Conservation (phyloP, 2,113 vertebrate genomes). For the Xiphophorus couchianus region DNA sequence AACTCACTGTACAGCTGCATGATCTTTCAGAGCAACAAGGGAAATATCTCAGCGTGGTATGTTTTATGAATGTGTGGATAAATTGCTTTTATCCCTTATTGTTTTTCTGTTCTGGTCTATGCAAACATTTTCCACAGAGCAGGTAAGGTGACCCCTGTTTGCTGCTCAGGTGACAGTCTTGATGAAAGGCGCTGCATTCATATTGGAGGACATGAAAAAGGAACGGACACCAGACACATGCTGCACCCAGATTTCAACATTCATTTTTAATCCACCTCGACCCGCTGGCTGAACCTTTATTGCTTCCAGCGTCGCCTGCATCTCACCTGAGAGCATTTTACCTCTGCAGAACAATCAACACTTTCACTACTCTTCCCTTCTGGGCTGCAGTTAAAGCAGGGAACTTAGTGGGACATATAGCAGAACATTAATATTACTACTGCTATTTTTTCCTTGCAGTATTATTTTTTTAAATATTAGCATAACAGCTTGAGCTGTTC, state of each 20-base stretch:
- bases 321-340: constrained; percentile 37
- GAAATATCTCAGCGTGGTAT: not conserved
- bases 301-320: constrained; percentile 24
- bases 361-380: not conserved
- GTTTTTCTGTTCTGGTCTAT: constrained; percentile 16
- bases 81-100: not conserved
- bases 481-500: not conserved
- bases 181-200: constrained; percentile 56
- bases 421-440: not conserved
- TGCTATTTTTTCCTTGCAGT: too few species aligned
- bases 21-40: not conserved
- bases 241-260: constrained; percentile 54
- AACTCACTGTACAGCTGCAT: not conserved
- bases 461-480: too few species aligned
- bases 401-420: not conserved
- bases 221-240: constrained; percentile 45
- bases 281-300: constrained; percentile 3
- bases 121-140: constrained; percentile 51
- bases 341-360: not conserved
- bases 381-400: not conserved
- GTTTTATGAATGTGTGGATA: constrained; percentile 5
- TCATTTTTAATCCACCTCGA: constrained; percentile 64
- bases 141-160: constrained; percentile 52
- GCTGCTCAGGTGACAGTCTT: constrained; percentile 52
- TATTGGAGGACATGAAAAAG: constrained; percentile 26